Conservation (phyloP, 1,140 invertebrate species). For the Oscheius sp. region DNA sequence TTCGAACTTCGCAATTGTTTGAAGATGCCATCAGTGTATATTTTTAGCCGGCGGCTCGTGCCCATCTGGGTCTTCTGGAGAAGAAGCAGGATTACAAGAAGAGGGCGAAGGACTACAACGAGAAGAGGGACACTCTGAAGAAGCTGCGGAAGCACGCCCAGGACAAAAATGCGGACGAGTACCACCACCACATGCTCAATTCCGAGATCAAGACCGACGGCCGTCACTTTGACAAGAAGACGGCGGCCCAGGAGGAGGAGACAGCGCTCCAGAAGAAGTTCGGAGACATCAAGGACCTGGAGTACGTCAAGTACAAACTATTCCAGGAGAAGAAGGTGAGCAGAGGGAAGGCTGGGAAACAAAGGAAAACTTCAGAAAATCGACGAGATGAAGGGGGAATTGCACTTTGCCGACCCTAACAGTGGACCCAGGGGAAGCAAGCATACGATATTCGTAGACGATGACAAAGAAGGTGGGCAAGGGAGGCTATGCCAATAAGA, state of each 20-base stretch:
- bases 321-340: slow-evolving; percentile 75
- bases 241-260: slow-evolving; percentile 61
- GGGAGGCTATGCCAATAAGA: neutral
- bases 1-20: slow-evolving; percentile 2
- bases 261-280: slow-evolving; percentile 78
- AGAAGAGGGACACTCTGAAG: slow-evolving; percentile 79
- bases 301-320: slow-evolving; percentile 81
- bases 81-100: slow-evolving; percentile 92
- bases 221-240: slow-evolving; percentile 35
- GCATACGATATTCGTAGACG: slow-evolving; percentile 79
- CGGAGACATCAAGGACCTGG: slow-evolving; percentile 85
- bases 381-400: slow-evolving; percentile 75
- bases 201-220: slow-evolving; percentile 71
- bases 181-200: slow-evolving; percentile 96
- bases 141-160: slow-evolving; percentile 78
- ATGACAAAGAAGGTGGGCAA: slow-evolving; percentile 66
- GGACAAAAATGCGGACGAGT: slow-evolving; percentile 95
- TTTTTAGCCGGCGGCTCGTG: slow-evolving; percentile 74
- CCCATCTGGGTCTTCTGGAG: slow-evolving; percentile 82
- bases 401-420: slow-evolving; percentile 76
- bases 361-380: slow-evolving; percentile 76
- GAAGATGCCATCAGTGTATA: slow-evolving; percentile 52
- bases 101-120: slow-evolving; percentile 70
- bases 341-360: too few species aligned
- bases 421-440: slow-evolving; percentile 70